Conservation (phyloP, 2,888 invertebrate genomes). For the Yponomeuta cagnagella region DNA sequence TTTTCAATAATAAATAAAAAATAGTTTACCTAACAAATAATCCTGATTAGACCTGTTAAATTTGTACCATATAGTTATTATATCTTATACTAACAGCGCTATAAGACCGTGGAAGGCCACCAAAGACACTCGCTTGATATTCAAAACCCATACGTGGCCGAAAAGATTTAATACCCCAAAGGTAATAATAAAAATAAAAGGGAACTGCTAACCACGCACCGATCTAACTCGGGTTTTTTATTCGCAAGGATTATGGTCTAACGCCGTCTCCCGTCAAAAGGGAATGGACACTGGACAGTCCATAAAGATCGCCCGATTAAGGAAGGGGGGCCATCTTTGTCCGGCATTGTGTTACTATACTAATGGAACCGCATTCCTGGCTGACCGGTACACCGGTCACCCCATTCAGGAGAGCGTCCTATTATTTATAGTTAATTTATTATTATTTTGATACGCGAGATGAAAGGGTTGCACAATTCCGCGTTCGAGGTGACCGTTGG, state of each 20-base stretch:
- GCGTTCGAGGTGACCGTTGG: constrained; percentile 56
- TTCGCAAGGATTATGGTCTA: constrained; percentile 68
- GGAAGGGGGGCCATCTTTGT: constrained; percentile 40
- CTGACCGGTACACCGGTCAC: constrained; percentile 59
- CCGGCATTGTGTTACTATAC: constrained; percentile 63
- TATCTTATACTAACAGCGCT: too few species aligned
- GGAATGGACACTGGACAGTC: constrained; percentile 61
- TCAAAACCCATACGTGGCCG: neutral
- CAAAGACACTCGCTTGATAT: neutral
- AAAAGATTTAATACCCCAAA: neutral
- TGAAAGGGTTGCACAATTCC: constrained; percentile 68
- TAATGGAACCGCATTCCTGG: constrained; percentile 70
- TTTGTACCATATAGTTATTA: too few species aligned
- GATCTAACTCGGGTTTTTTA: constrained; percentile 37
- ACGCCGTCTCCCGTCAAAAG: constrained; percentile 51
- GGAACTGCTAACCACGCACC: constrained; percentile 26
- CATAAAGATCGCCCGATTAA: constrained; percentile 68
- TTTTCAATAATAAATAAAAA: too few species aligned
- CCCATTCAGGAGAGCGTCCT: constrained; percentile 34
- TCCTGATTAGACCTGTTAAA: too few species aligned
- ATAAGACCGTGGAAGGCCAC: neutral
- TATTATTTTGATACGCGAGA: constrained; percentile 72
- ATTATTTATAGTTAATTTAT: constrained; percentile 73
- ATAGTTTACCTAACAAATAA: too few species aligned
- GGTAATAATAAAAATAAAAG: constrained; percentile 32